Evolutionary conservation across 2,113 vertebrate species (phyloP), one percentile per base, ranked within the genome.

Genomic region (Pogonocichla stellata): DNA sequence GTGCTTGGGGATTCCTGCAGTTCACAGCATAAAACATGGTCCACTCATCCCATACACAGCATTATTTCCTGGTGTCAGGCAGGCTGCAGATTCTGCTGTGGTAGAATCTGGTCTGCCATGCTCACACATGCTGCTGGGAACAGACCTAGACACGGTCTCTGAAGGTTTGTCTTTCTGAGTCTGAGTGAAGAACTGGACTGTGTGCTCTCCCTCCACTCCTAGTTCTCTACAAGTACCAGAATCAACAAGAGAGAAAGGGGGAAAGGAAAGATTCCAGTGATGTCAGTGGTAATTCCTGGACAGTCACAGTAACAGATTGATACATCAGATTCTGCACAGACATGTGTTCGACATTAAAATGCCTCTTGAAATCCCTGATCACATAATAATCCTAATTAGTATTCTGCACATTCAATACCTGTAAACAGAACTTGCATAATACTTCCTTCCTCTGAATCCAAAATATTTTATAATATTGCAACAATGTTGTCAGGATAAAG

Each of bases 401-500:
- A 88, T 88, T 82, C 65, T 61, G 57, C 20, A 82, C 56, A 73
- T 67, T 87, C 53, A 36, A 45, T 51, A 88, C 17, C 28, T 48
- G 22, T 82, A 90, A 92, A 90, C 29, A 95, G n/a, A 81, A 79
- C 16, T 91, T 66, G 40, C 38, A 47, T 75, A 94, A 80, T n/a
- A 75, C 26, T 57, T 92, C 29, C 62, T 95, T 81, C 43, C 31
- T 67, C 40, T 57, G 36, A 45, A 47, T 56, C 20, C 5, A 42
- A 71, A 71, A 61, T 58, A 74, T n/a, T 86, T 80, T 57, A 28
- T 33, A 80, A 45, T 38, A 47, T 17, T 64, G 56, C 14, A 80
- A 70, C 2, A 40, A 5, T 40, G 10, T 15, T 77, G 74, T 79
- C 33, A 67, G 45, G 51, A 89, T 42, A 50, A 83, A 88, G 33